Base-by-base conservation (phyloP, 2,113 vertebrate genomes). In the Corythornis cristatus region DNA sequence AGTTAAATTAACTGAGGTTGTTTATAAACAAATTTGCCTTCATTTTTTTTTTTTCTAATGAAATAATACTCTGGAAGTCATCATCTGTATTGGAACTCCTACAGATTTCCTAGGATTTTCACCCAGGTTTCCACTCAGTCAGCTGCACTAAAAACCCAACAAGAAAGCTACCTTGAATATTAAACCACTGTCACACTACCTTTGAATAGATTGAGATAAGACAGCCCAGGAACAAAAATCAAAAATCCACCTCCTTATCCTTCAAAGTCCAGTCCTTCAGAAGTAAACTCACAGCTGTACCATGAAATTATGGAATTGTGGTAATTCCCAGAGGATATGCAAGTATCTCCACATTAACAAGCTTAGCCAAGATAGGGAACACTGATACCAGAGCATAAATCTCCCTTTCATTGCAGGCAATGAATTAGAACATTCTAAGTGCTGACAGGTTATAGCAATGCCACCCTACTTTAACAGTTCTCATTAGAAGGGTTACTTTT, bases 321-420 rank as follows among this genome's bases (percentile, higher is more conserved):
- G n/a, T 62, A 93, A 96, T 86, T 96, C 50, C 70, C 76, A 88
- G 92, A 97, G 95, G 93, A 95, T 97, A 96, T 95, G 93, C 66
- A 92, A 80, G 86, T 90, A 92, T 97, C 93, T 97, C 95, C 95
- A 89, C 89, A 96, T 97, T 68, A 91, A 72, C 45, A 84, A 98
- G 97, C 96, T 97, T 95, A 96, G 85, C 46, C 76, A 64, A 74
- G 56, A 20, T 1, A 48, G 26, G 12, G 15, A 80, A 58, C 23
- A 29, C 18, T 54, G 67, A 35, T 54, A 50, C 4, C 56, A 50
- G 2, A 19, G 17, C 6, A 37, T 76, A 64, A 84, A 89, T 85
- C 58, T 54, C 12, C 26, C 29, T 70, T 87, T 75, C 60, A 54
- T 31, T 87, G 10, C 31, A 85, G 23, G 12, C 21, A 91, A 54